Conservation (phyloP, 2,113 vertebrate species). For the Osmerus mordax region DNA sequence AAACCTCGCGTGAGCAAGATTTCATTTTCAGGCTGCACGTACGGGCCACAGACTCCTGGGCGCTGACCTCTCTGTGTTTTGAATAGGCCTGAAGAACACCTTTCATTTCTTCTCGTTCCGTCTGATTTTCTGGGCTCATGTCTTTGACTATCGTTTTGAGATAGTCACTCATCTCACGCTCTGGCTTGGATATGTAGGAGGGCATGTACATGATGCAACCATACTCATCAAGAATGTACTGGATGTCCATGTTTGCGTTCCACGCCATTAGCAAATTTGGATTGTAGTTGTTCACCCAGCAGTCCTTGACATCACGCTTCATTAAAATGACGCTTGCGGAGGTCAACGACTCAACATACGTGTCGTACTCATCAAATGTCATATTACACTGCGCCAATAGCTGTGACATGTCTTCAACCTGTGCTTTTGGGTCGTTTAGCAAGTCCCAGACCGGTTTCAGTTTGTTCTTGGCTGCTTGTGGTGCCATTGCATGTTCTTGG, state of each 20-base stretch:
- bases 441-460: not conserved
- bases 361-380: not conserved
- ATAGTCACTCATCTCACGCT: constrained; percentile 34
- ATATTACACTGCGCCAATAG: constrained; percentile 6
- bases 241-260: too few relatives aligned
- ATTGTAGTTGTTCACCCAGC: too few relatives aligned
- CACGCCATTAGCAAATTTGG: too few relatives aligned
- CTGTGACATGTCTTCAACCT: not conserved
- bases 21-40: constrained; percentile 17
- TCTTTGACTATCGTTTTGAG: constrained; percentile 11
- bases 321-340: too few relatives aligned
- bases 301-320: too few relatives aligned
- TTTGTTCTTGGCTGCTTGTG: not conserved
- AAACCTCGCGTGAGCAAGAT: constrained; percentile 1
- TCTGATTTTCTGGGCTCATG: not conserved
- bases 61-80: constrained; percentile 22
- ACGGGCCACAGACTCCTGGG: constrained; percentile 21
- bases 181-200: constrained; percentile 26
- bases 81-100: constrained; percentile 20
- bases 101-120: constrained; percentile 27
- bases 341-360: too few relatives aligned
- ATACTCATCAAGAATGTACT: constrained; percentile 5
- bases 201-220: constrained; percentile 21
- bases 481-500: not conserved
- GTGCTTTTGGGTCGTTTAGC: not conserved